Evolutionary conservation across 2,113 vertebrate genomes (phyloP).

Genomic region (Leucopsar rothschildi): DNA sequence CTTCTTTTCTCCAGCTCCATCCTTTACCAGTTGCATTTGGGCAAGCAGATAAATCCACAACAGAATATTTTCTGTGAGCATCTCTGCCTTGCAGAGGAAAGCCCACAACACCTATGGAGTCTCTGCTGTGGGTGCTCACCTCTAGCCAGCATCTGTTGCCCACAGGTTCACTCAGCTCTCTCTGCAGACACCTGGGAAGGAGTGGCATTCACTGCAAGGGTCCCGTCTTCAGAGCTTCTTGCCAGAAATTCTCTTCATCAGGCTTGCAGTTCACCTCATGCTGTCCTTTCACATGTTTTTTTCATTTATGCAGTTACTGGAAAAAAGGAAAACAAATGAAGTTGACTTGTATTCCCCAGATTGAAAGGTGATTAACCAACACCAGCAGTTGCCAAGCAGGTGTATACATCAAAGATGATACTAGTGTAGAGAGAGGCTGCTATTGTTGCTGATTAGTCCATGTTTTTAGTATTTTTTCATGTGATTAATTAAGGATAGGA

Average conservation of each 20-base stretch:
- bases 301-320: background rate
- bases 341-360: background rate
- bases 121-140: background rate
- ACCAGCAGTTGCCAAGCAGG: background rate
- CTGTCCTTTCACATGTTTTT: background rate
- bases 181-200: background rate
- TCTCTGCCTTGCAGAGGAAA: background rate
- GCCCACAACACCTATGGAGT: background rate
- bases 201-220: background rate
- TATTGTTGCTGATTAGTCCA: background rate
- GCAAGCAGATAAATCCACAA: background rate
- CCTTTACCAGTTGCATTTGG: background rate
- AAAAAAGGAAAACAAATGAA: background rate
- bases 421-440: background rate
- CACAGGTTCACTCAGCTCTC: background rate
- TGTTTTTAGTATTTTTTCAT: conserved; percentile 18
- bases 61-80: background rate
- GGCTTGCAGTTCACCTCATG: background rate
- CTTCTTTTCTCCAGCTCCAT: background rate
- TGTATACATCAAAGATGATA: background rate
- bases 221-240: background rate
- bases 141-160: background rate
- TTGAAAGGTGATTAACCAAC: background rate
- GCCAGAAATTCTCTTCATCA: background rate
- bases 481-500: conserved; percentile 10